A percentile compares a stretch with the other conserved stretches of the same genome.
Conservation (phyloP, 2,888 invertebrate genomes). For the Panorpa germanica region DNA sequence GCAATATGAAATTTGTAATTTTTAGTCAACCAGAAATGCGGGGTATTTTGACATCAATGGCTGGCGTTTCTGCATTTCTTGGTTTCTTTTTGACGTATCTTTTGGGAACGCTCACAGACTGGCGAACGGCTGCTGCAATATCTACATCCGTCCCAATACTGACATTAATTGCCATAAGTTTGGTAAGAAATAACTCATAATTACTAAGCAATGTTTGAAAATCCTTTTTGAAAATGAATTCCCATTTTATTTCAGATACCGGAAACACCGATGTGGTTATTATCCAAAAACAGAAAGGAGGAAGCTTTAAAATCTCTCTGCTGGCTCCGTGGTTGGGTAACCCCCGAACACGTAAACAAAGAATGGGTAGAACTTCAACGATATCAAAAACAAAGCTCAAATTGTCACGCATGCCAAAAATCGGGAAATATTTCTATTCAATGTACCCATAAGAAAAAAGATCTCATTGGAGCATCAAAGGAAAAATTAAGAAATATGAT, state of each 20-base stretch:
- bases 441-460: constrained; percentile 18
- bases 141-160: constrained; percentile 28
- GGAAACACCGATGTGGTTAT: constrained; percentile 37
- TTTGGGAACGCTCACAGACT: constrained; percentile 29
- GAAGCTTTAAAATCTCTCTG: constrained; percentile 33
- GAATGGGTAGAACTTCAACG: constrained; percentile 14
- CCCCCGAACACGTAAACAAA: constrained; percentile 13
- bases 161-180: constrained; percentile 29
- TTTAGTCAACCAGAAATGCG: constrained; percentile 31
- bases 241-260: constrained; percentile 26
- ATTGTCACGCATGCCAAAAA: constrained; percentile 13
- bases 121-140: constrained; percentile 31
- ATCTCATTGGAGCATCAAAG: constrained; percentile 19
- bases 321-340: constrained; percentile 32
- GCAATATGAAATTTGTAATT: constrained; percentile 8
- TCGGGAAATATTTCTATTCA: constrained; percentile 11
- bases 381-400: constrained; percentile 13
- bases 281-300: constrained; percentile 31
- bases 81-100: constrained; percentile 32
- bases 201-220: constrained; percentile 4
- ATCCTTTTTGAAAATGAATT: constrained; percentile 2
- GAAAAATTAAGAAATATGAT: constrained; percentile 21
- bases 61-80: constrained; percentile 22
- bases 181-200: constrained; percentile 23
- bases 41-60: constrained; percentile 31